Evolutionary conservation across 1,140 invertebrate genomes (phyloP).

Genomic region (Gonatopus flavifemur): DNA sequence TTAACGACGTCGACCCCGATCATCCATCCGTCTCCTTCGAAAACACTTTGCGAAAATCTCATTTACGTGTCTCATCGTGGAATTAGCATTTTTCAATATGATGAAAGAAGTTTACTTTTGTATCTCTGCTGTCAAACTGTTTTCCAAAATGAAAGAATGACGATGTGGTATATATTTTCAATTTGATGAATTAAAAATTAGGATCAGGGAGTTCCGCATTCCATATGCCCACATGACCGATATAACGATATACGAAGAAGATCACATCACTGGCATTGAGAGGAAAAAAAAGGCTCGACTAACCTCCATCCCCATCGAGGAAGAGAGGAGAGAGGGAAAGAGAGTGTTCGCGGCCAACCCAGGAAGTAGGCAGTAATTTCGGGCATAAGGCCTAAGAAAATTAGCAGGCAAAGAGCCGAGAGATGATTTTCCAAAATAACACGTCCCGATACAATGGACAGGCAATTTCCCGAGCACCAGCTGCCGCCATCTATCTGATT

Average conservation of each 20-base stretch:
- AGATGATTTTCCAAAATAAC: conserved; percentile 56
- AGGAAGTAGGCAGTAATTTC: conserved; percentile 49
- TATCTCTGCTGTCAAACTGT: too few relatives aligned
- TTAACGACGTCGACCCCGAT: not conserved
- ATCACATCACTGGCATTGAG: too few relatives aligned
- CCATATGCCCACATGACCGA: conserved; percentile 31
- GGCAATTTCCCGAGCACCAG: conserved; percentile 49
- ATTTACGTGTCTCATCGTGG: conserved; percentile 15
- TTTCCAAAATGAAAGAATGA: too few relatives aligned
- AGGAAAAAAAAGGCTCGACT: too few relatives aligned
- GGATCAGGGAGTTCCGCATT: too few relatives aligned
- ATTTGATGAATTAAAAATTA: too few relatives aligned
- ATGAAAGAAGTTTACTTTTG: too few relatives aligned
- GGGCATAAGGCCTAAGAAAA: conserved; percentile 36
- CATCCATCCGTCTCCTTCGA: too few relatives aligned
- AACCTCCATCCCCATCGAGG: not conserved
- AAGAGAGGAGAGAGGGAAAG: not conserved
- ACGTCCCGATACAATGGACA: conserved; percentile 36
- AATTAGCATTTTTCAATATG: not conserved
- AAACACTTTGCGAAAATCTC: conserved; percentile 5
- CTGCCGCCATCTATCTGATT: conserved; percentile 53
- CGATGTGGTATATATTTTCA: too few relatives aligned
- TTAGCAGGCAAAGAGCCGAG: conserved; percentile 50
- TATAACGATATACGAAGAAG: too few relatives aligned
- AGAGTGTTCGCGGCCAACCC: conserved; percentile 25